Evolutionary conservation across 2,888 invertebrate genomes (phyloP).

Genomic region (Seira sanloemensis): DNA sequence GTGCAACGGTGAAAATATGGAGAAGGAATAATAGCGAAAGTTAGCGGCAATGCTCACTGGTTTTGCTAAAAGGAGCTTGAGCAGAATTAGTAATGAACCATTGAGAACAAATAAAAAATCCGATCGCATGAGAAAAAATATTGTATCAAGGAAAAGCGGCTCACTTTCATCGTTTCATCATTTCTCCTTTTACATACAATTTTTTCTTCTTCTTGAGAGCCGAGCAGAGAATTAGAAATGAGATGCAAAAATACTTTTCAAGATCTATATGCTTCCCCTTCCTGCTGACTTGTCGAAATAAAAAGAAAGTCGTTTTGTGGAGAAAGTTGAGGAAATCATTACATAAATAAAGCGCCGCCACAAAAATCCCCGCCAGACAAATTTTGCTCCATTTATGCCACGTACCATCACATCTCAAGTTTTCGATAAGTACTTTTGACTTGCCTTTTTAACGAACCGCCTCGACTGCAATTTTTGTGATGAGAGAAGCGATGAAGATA

Average conservation of each 20-base stretch:
- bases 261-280: slow-evolving; percentile 14
- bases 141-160: background rate
- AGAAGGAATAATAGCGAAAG: slow-evolving; percentile 29
- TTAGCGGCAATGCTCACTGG: slow-evolving; percentile 24
- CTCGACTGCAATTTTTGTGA: too few relatives aligned
- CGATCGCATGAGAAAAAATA: slow-evolving; percentile 31
- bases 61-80: slow-evolving; percentile 56
- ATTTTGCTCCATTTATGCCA: slow-evolving; percentile 39
- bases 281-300: slow-evolving; percentile 29
- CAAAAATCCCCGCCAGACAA: background rate
- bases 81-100: slow-evolving; percentile 65
- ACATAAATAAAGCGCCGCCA: background rate
- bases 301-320: too few relatives aligned
- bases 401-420: slow-evolving; percentile 27
- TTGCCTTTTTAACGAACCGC: too few relatives aligned
- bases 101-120: slow-evolving; percentile 23
- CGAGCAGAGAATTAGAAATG: too few relatives aligned
- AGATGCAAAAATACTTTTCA: slow-evolving; percentile 37
- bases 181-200: background rate
- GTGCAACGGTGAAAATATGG: too few relatives aligned
- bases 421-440: too few relatives aligned
- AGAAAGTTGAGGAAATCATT: slow-evolving; percentile 12
- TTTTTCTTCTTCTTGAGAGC: too few relatives aligned
- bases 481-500: too few relatives aligned
- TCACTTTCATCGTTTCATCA: background rate